Conservation (phyloP, 2,113 vertebrate genomes). For the Anolis carolinensis region DNA sequence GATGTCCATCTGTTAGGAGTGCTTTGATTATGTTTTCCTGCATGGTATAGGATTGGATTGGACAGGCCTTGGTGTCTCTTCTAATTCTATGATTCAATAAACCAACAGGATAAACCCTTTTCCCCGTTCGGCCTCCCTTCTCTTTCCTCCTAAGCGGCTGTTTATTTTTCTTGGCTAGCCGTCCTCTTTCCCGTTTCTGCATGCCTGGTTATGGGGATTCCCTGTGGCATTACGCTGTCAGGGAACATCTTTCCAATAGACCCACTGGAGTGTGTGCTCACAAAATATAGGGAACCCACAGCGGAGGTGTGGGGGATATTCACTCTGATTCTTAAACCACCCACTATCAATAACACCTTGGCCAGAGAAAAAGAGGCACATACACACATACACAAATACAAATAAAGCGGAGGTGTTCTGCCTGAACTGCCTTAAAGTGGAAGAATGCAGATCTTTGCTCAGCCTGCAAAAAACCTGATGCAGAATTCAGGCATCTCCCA, state of each 20-base stretch:
- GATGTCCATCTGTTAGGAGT: too few species aligned
- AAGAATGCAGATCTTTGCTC: neutral
- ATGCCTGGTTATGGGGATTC: constrained; percentile 60
- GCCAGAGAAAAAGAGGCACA: neutral
- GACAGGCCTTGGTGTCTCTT: too few species aligned
- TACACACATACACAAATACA: neutral
- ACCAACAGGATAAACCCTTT: neutral
- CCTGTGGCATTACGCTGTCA: constrained; percentile 52
- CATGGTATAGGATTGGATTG: too few species aligned
- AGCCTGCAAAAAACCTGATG: constrained; percentile 18
- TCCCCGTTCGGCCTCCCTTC: neutral
- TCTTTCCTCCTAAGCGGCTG: neutral
- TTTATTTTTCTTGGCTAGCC: constrained; percentile 53
- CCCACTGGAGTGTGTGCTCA: neutral
- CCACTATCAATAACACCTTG: neutral
- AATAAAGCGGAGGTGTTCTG: neutral
- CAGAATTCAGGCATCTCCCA: constrained; percentile 40
- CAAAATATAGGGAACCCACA: neutral
- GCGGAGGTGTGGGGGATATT: constrained; percentile 12
- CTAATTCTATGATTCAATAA: too few species aligned
- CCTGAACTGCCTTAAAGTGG: neutral
- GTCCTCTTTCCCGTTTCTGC: constrained; percentile 57
- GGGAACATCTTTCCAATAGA: constrained; percentile 55
- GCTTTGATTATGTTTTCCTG: too few species aligned
- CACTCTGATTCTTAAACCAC: neutral